phyloP scores from a whole-genome alignment of 2,113 vertebrate species.

The Leptosomus discolor region DNA sequence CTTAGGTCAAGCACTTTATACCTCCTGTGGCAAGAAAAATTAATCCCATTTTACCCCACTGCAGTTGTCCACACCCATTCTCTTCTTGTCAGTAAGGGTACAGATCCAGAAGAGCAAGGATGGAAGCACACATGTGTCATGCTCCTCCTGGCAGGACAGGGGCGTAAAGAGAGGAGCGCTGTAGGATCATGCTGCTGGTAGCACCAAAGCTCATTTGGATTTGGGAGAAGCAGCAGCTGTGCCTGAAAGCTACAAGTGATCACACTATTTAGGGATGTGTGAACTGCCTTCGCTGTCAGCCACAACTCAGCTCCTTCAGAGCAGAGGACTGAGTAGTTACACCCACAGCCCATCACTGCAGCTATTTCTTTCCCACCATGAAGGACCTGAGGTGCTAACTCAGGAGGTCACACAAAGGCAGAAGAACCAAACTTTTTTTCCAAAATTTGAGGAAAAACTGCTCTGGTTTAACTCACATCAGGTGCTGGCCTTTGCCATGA shows the following conservation, averaged over 20 bases:
- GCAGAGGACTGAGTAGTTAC: not conserved
- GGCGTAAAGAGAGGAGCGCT: not conserved
- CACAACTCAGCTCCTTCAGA: not conserved
- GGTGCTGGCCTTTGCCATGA: not conserved
- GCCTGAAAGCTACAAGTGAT: not conserved
- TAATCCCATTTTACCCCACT: not conserved
- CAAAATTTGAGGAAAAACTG: not conserved
- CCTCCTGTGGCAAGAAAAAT: not conserved
- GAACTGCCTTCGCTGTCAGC: not conserved
- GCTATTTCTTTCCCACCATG: not conserved
- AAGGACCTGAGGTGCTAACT: not conserved
- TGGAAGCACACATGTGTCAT: rapidly evolving
- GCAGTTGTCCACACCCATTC: not conserved
- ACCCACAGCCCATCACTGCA: not conserved
- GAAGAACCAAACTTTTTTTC: not conserved
- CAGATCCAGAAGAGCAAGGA: not conserved
- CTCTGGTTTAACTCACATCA: not conserved
- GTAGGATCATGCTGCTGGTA: not conserved
- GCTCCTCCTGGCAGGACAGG: not conserved
- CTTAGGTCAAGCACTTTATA: not conserved
- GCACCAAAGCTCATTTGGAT: not conserved
- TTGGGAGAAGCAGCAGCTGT: not conserved
- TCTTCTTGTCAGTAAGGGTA: not conserved
- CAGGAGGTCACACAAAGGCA: not conserved
- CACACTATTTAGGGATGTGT: not conserved